These are phyloP conservation scores for Pseudanteris insignis DNA, from an alignment of 2,888 invertebrate genomes.

Conservation along the genomic window DNA sequence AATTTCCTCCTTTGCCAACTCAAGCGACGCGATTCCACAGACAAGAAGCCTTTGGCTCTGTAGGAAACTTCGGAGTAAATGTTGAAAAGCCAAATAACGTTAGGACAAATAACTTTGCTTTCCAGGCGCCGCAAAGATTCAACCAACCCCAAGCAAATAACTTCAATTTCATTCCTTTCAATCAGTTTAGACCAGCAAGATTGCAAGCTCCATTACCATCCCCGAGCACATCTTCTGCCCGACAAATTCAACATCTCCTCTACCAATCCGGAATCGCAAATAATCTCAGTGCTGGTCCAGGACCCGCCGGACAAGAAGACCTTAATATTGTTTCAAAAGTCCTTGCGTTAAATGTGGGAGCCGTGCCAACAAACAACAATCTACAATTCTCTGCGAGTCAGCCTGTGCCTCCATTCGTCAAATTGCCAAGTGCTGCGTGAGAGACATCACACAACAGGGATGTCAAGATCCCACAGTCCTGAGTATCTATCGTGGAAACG, in stretches of 20 bases:
- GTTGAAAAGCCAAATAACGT: conserved; percentile 48
- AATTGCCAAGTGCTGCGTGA: conserved; percentile 40
- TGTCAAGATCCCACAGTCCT: neutral
- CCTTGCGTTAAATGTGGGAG: conserved; percentile 80
- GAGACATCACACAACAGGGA: neutral
- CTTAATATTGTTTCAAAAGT: conserved; percentile 84
- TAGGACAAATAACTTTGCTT: conserved; percentile 49
- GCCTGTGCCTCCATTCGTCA: conserved; percentile 15
- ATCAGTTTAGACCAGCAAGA: conserved; percentile 43
- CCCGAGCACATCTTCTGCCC: conserved; percentile 65
- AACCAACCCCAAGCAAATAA: conserved; percentile 31
- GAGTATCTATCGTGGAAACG: conserved; percentile 21
- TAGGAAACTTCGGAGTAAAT: conserved; percentile 74
- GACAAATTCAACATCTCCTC: conserved; percentile 74
- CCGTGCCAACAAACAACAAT: conserved; percentile 64
- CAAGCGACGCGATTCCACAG: conserved; percentile 59
- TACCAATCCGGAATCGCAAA: conserved; percentile 74
- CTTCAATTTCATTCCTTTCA: conserved; percentile 47
- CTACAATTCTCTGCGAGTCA: conserved; percentile 45
- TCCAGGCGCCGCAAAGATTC: conserved; percentile 42
- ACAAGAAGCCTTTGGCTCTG: conserved; percentile 62
- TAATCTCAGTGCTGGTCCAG: conserved; percentile 55
- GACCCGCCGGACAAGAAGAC: conserved; percentile 71
- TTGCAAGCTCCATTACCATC: conserved; percentile 17
- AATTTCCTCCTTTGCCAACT: conserved; percentile 63